Evolutionary conservation across 2,113 vertebrate species (phyloP).

Genomic region (Oryzias celebensis): DNA sequence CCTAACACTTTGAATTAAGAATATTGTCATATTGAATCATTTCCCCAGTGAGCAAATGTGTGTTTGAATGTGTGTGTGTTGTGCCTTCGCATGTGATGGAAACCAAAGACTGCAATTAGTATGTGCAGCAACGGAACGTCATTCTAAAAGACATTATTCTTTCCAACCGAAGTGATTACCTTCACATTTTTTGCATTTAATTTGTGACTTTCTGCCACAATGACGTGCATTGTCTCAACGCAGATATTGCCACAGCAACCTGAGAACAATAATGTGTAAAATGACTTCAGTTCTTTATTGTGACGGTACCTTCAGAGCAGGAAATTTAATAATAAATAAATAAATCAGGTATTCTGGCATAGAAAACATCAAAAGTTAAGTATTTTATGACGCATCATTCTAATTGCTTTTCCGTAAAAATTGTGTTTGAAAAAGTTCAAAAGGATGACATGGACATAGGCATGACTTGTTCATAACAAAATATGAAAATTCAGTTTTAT

Average conservation of each 20-base stretch:
- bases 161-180: slow-evolving; percentile 9
- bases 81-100: slow-evolving; percentile 12
- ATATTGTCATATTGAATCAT: slow-evolving; percentile 59
- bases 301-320: slow-evolving; percentile 1
- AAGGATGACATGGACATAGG: too few relatives aligned
- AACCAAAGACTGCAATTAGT: slow-evolving; percentile 40
- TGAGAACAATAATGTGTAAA: slow-evolving; percentile 10
- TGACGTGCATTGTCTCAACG: background rate
- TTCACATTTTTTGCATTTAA: slow-evolving; percentile 22
- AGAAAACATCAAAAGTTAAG: too few relatives aligned
- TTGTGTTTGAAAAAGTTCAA: too few relatives aligned
- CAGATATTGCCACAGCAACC: slow-evolving; percentile 5
- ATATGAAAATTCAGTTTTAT: too few relatives aligned
- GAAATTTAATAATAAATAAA: background rate
- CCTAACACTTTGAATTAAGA: slow-evolving; percentile 50
- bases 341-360: background rate
- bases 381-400: too few relatives aligned
- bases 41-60: slow-evolving; percentile 33
- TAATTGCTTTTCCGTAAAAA: too few relatives aligned
- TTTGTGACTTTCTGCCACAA: slow-evolving; percentile 4
- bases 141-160: slow-evolving; percentile 8
- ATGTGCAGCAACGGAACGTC: slow-evolving; percentile 16
- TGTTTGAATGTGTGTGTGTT: slow-evolving; percentile 11
- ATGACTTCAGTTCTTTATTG: slow-evolving; percentile 4
- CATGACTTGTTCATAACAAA: too few relatives aligned